Conservation (phyloP, 2,888 invertebrate species). For the Scaptomyza tumidula region DNA sequence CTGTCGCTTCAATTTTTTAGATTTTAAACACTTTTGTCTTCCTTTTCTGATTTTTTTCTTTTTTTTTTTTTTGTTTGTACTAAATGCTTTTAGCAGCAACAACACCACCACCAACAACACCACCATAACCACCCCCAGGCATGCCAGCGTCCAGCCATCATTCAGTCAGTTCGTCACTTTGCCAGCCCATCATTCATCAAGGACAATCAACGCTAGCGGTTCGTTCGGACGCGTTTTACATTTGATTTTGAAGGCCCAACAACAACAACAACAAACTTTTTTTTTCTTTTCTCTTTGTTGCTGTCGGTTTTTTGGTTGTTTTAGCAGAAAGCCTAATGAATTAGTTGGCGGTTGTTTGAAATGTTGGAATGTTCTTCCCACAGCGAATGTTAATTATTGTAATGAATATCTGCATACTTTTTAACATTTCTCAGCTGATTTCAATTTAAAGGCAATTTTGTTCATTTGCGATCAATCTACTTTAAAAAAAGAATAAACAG, state of each 20-base stretch:
- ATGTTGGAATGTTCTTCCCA: not conserved
- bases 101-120: slow-evolving; percentile 11
- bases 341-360: slow-evolving; percentile 32
- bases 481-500: no score
- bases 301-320: not conserved
- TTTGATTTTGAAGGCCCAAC: no score
- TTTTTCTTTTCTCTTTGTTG: slow-evolving; percentile 8
- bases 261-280: slow-evolving; percentile 18
- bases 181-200: slow-evolving; percentile 67
- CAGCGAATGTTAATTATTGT: slow-evolving; percentile 36
- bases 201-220: slow-evolving; percentile 55
- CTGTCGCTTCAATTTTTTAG: slow-evolving; percentile 55
- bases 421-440: not conserved
- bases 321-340: slow-evolving; percentile 39
- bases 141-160: slow-evolving; percentile 10
- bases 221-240: slow-evolving; percentile 57
- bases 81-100: slow-evolving; percentile 63
- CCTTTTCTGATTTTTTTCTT: slow-evolving; percentile 10
- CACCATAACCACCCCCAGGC: not conserved
- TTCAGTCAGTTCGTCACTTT: slow-evolving; percentile 27
- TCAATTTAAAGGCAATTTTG: not conserved
- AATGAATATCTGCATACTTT: slow-evolving; percentile 37
- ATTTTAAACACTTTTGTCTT: slow-evolving; percentile 56
- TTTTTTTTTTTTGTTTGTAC: slow-evolving; percentile 37
- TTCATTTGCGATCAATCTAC: not conserved